Percentiles rank a stretch among this genome's conserved stretches.
These are phyloP conservation scores for Xenentodon cancila DNA, from an alignment of 2,797 vertebrate species.

Conservation along the genomic window DNA sequence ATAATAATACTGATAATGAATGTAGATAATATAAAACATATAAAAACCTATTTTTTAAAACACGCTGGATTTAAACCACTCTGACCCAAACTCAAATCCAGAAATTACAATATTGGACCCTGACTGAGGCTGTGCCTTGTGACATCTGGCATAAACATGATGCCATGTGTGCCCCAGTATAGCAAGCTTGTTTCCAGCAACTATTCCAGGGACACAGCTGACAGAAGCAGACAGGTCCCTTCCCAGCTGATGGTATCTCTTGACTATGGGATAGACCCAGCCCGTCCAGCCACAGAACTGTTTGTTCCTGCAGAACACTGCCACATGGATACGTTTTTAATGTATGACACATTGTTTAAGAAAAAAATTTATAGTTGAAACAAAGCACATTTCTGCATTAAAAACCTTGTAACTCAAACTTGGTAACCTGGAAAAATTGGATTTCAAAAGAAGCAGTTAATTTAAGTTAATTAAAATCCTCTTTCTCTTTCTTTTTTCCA, in stretches of 20 bases:
- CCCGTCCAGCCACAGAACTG: constrained; percentile 41
- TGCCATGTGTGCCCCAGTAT: constrained; percentile 28
- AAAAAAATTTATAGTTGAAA: too few relatives aligned
- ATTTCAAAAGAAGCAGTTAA: too few relatives aligned
- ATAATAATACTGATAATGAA: background rate
- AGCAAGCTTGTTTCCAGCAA: constrained; percentile 27
- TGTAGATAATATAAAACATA: too few relatives aligned
- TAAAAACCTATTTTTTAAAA: constrained; percentile 5
- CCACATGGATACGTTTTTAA: constrained; percentile 36
- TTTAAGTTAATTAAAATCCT: too few relatives aligned
- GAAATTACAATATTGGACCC: background rate
- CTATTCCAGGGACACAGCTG: constrained; percentile 63
- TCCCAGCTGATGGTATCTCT: constrained; percentile 54
- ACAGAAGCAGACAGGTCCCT: constrained; percentile 43
- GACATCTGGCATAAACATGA: constrained; percentile 54
- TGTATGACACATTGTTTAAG: constrained; percentile 28
- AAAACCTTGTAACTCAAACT: too few relatives aligned
- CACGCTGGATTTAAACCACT: background rate
- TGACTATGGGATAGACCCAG: constrained; percentile 46
- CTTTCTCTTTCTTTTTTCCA: too few relatives aligned
- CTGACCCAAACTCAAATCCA: background rate
- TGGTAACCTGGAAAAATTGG: too few relatives aligned
- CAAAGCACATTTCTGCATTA: too few relatives aligned
- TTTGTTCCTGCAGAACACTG: constrained; percentile 47
- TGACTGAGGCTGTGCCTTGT: constrained; percentile 9